Conservation (phyloP, 2,888 invertebrate genomes). For the Acanthopleura granulata region DNA sequence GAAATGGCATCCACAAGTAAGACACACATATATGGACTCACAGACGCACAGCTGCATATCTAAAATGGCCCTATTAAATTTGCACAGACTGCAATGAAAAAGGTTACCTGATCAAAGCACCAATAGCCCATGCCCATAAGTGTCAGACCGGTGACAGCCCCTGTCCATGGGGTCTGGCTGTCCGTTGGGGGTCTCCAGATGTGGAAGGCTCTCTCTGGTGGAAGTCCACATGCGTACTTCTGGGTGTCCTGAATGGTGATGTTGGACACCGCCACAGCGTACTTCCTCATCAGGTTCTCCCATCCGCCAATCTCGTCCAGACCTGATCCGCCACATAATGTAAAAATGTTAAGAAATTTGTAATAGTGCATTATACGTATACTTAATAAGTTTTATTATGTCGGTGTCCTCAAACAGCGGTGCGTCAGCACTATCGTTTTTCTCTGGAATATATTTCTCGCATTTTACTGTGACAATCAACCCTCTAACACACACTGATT, state of each 20-base stretch:
- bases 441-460: not conserved
- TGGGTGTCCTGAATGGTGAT: constrained; percentile 28
- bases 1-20: no score
- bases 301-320: constrained; percentile 61
- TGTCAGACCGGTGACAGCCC: constrained; percentile 56
- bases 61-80: no score
- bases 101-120: constrained; percentile 65
- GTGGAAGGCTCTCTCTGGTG: constrained; percentile 61
- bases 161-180: constrained; percentile 65
- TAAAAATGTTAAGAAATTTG: no score
- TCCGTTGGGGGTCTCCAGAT: constrained; percentile 56
- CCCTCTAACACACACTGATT: no score
- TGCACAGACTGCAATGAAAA: no score
- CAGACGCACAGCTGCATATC: no score
- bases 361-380: no score
- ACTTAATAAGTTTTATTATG: no score
- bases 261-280: constrained; percentile 52
- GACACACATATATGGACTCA: no score
- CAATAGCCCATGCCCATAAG: constrained; percentile 66
- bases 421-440: not conserved
- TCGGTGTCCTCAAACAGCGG: no score
- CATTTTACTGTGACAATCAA: no score
- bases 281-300: constrained; percentile 45
- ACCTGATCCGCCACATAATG: no score
- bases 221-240: constrained; percentile 47